Percentiles rank a stretch among this genome's conserved stretches.
phyloP scores from a whole-genome alignment of 1,140 invertebrate genomes.

The Lordiphosa collinella region DNA sequence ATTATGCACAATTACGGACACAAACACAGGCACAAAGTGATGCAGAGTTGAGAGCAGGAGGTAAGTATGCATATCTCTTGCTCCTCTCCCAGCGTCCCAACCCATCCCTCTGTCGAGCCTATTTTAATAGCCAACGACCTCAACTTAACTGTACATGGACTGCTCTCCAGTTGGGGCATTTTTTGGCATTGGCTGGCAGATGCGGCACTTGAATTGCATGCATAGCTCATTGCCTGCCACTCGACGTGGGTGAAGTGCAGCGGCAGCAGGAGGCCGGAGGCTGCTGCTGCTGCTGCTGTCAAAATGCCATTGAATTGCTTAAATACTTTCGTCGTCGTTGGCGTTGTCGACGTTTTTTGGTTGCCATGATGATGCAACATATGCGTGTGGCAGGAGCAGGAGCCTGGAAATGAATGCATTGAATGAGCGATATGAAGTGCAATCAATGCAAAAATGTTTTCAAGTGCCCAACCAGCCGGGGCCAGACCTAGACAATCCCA shows the following conservation, averaged over 20 bases:
- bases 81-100: conserved; percentile 13
- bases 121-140: conserved; percentile 54
- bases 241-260: conserved; percentile 54
- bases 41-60: conserved; percentile 24
- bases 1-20: conserved; percentile 74
- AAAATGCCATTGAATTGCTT: conserved; percentile 76
- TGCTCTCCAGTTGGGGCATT: conserved; percentile 28
- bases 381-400: conserved; percentile 63
- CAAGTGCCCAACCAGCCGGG: conserved; percentile 40
- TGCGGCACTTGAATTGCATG: conserved; percentile 71
- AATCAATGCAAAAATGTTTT: conserved; percentile 77
- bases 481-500: conserved; percentile 35
- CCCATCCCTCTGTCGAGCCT: background rate
- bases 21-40: conserved; percentile 53
- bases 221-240: conserved; percentile 72
- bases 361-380: conserved; percentile 59
- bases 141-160: conserved; percentile 35
- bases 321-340: conserved; percentile 64
- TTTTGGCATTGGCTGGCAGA: conserved; percentile 36
- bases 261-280: background rate
- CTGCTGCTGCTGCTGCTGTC: conserved; percentile 23
- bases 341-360: conserved; percentile 49
- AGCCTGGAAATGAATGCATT: conserved; percentile 48
- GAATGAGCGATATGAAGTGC: conserved; percentile 69
- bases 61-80: conserved; percentile 10